Conservation (phyloP, 2,113 vertebrate genomes). For the Nicator chloris region DNA sequence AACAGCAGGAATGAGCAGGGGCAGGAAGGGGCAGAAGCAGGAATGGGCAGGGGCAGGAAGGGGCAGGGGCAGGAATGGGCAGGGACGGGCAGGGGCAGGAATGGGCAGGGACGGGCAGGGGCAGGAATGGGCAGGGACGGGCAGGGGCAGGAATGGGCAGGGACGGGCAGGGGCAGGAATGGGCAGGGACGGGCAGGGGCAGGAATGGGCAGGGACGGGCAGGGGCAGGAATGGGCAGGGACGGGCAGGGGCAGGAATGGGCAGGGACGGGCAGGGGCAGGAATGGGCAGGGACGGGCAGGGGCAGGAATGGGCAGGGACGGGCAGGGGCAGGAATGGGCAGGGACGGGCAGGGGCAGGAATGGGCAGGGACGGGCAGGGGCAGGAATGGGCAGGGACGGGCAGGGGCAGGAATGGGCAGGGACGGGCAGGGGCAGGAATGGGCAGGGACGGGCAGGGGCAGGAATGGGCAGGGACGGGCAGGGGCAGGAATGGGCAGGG, state of each 20-base stretch:
- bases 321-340: not conserved
- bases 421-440: too few species aligned
- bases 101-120: too few species aligned
- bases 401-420: not conserved
- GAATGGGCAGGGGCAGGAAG: not conserved
- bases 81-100: not conserved
- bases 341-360: too few species aligned
- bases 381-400: not conserved
- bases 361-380: not conserved
- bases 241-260: rapidly evolving
- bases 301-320: not conserved
- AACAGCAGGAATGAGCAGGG: not conserved
- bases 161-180: not conserved
- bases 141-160: not conserved
- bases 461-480: not conserved
- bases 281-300: too few species aligned
- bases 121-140: too few species aligned
- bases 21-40: not conserved
- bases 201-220: not conserved
- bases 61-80: not conserved
- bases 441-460: not conserved
- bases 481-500: not conserved
- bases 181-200: not conserved
- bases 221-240: not conserved
- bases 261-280: too few species aligned